phyloP scores from a whole-genome alignment of 2,113 vertebrate genomes.

The Laterallus jamaicensis region DNA sequence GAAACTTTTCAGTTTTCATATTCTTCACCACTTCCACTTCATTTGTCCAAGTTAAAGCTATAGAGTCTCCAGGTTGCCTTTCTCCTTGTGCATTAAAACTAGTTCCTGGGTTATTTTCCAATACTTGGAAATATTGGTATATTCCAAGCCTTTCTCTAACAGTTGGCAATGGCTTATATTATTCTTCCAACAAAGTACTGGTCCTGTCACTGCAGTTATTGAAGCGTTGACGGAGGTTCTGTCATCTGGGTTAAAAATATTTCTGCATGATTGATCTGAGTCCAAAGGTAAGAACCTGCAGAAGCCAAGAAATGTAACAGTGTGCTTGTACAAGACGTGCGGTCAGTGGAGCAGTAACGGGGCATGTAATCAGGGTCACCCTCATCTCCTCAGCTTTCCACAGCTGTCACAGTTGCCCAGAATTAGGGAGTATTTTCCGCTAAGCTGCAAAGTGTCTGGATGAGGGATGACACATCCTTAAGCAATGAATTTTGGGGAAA shows the following conservation, averaged over 20 bases:
- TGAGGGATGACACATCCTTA: neutral
- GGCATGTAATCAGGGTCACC: too few relatives aligned
- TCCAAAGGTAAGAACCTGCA: neutral
- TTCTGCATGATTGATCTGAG: neutral
- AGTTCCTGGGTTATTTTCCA: neutral
- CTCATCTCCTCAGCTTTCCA: neutral
- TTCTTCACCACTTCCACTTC: neutral
- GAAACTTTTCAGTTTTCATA: neutral
- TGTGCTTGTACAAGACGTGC: neutral
- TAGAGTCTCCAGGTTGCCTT: neutral
- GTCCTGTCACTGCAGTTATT: neutral
- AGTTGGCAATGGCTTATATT: neutral
- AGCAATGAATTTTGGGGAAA: neutral
- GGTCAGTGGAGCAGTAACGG: neutral
- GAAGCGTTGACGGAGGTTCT: neutral
- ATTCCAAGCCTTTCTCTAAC: neutral
- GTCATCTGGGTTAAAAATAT: neutral
- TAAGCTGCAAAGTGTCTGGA: neutral
- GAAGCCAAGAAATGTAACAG: accelerated
- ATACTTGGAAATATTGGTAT: too few relatives aligned
- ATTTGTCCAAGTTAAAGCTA: neutral
- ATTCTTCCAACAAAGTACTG: neutral
- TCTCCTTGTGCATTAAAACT: neutral
- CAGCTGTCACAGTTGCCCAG: neutral
- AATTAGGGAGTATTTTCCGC: neutral